A percentile compares a stretch with the other conserved stretches of the same genome.
Evolutionary conservation across 2,113 vertebrate species (phyloP).

Genomic region (Neoarius graeffei): DNA sequence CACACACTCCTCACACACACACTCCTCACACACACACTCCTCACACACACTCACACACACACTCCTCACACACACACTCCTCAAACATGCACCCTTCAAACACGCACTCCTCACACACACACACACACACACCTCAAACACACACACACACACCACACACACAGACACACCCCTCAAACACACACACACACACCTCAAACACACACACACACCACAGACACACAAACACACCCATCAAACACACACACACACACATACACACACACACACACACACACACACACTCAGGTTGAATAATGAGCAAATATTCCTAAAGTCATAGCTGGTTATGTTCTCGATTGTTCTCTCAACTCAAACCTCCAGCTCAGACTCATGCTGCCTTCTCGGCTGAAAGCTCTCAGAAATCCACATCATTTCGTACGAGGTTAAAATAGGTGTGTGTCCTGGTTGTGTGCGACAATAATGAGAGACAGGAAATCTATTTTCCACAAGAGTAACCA

Average conservation of each 20-base stretch:
- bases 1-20: background rate
- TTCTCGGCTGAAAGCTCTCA: background rate
- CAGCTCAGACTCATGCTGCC: background rate
- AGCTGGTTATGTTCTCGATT: background rate
- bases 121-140: no score
- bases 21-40: background rate
- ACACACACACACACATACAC: background rate
- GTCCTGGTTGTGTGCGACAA: background rate
- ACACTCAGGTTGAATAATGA: background rate
- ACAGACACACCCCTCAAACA: background rate
- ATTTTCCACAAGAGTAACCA: conserved; percentile 44
- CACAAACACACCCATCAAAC: background rate
- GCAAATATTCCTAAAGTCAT: background rate
- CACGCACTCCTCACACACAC: background rate
- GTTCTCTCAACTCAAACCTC: conserved; percentile 1
- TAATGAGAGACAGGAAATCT: conserved; percentile 44
- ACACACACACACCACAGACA: background rate
- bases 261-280: background rate
- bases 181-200: background rate
- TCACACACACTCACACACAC: background rate
- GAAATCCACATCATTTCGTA: conserved; percentile 20
- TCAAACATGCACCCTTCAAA: background rate
- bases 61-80: background rate
- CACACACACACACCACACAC: background rate
- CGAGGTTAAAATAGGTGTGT: conserved; percentile 26